Evolutionary conservation across 2,797 vertebrate species (phyloP), one percentile per base, ranked within the genome.

Genomic region (Thripadectes ignobilis): DNA sequence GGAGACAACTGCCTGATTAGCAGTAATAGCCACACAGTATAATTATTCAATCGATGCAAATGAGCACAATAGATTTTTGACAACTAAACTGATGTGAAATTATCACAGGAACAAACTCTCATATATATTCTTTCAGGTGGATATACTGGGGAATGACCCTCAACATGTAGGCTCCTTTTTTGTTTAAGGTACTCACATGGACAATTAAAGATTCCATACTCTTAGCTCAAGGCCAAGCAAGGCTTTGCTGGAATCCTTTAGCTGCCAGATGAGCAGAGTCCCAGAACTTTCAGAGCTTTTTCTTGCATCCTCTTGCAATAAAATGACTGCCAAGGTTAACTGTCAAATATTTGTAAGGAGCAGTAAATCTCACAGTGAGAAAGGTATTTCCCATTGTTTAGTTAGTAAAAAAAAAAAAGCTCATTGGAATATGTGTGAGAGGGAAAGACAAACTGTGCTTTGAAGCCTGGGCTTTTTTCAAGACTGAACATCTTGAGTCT

Each of bases 371-470:
- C 85, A 88, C 55, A 63, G 65, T 71, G 76, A 90, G 89, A 96
- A 95, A 96, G 73, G 89, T 91, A 96, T 96, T 97, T 96, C 92
- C 90, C 79, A 92, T 88, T 94, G 66, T 97, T 97, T 79, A 89
- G 59, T 71, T 7, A 46, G 57, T 62, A 90, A 67, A 63, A 65
- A 46, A 63, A 65, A 46, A 27, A 67, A 34, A 48, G 14, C 77
- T 84, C 13, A 2, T 43, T 95, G 78, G 72, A 92, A 67, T 93
- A 84, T 71, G 14, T 74, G 32, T 69, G 45, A 71, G 75, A 67
- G 38, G 49, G 69, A 90, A 94, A 88, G 63, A 85, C 12, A 75
- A 89, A 82, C 34, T 80, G 36, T 74, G 63, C 49, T 94, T 90
- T 87, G 68, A 94, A 95, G 65, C 8, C 15, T 58, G 48, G 67